Percentiles rank a stretch among this genome's conserved stretches.
Conservation (phyloP, 2,113 vertebrate species). For the Oxyura jamaicensis region DNA sequence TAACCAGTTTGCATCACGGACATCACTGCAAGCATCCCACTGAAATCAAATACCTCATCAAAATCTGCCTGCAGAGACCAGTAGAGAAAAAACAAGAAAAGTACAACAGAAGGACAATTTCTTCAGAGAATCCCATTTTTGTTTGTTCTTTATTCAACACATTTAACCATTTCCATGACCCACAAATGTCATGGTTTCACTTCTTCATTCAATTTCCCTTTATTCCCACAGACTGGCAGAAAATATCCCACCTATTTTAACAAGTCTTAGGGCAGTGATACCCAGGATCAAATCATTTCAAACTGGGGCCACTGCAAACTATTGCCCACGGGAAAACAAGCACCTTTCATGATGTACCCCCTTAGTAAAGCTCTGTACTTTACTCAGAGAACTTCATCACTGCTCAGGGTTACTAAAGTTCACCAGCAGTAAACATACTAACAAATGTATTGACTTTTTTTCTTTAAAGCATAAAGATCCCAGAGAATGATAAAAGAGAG, state of each 20-base stretch:
- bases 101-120: background rate
- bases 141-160: background rate
- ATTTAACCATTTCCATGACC: background rate
- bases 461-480: background rate
- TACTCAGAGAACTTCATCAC: background rate
- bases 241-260: background rate
- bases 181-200: background rate
- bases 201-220: background rate
- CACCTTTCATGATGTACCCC: background rate
- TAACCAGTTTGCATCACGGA: background rate
- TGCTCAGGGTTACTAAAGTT: background rate
- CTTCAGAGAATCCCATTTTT: background rate
- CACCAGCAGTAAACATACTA: background rate
- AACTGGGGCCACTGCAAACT: fast-evolving
- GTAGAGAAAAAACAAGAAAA: background rate
- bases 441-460: background rate
- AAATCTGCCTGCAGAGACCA: background rate
- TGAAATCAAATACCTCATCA: background rate
- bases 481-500: background rate
- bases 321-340: background rate
- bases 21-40: background rate
- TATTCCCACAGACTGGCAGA: background rate
- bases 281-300: background rate
- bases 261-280: background rate
- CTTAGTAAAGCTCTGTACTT: background rate